Base-by-base conservation (phyloP, 2,113 vertebrate genomes). In the Mastomys coucha region DNA sequence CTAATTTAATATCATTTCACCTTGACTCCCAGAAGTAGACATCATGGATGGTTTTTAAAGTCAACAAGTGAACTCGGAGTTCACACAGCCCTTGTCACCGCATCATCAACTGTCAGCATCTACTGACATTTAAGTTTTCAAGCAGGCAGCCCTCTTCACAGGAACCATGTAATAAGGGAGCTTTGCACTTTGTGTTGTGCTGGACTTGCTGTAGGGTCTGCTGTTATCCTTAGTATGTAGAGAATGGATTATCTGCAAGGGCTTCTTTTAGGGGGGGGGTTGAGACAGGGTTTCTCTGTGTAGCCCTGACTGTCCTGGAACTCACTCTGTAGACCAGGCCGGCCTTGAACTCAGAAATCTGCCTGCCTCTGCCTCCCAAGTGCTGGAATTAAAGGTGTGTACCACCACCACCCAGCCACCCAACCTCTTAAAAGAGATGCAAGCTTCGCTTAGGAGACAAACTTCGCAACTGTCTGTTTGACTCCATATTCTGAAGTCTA, bases 71-170 rank as follows among this genome's bases (percentile, higher is more conserved):
- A 42, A 63, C 13, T 9, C 3, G 9, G 9, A 31, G 39, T 8
- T 60, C 80, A 39, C 39, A 58, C 53, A 58, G 56, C n/a, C 22
- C 12, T 39, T 84, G 12, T 42, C 7, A 84, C 22, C 9, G 11
- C 60, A 24, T 39, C 13, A 26, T 28, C 56, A 63, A 42, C 22
- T 63, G 24, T 42, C 17, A 39, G 80, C 12, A 63, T 84, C 58
- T 24, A 63, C n/a, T 63, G 56, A 8, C 81, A 65, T 31, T 63
- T 28, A 42, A 17, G 14, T 5, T 85, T 85, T n/a, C 58, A 45
- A 84, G 7, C n/a, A 5, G 39, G 7, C 26, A 9, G 1, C 4
- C 24, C 58, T 19, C 3, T 42, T 19, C 24, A 26, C 19, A 0
- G 5, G 19, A 56, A 0, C 53, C 33, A 58, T 24, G 33, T 56